phyloP scores from a whole-genome alignment of 1,140 invertebrate species.

The Saccostrea echinata region DNA sequence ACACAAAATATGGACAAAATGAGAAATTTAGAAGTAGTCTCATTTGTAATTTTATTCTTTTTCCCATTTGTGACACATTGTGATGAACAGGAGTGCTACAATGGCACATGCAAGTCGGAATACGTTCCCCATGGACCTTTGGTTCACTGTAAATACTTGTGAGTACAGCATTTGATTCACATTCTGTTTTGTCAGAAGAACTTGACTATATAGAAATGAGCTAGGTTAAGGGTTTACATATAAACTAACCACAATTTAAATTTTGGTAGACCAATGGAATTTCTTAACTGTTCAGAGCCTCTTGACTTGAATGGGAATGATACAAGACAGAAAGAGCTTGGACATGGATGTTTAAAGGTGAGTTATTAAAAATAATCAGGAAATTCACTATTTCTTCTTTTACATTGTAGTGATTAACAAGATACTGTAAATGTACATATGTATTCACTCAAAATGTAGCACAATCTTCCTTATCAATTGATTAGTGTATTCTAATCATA shows the following conservation, averaged over 20 bases:
- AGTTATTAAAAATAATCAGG: neutral
- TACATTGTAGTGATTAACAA: too few species aligned
- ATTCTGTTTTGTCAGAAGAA: neutral
- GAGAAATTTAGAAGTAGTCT: neutral
- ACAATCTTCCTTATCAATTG: too few species aligned
- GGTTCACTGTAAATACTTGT: constrained; percentile 47
- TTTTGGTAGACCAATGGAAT: constrained; percentile 89
- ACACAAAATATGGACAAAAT: neutral
- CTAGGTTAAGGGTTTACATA: too few species aligned
- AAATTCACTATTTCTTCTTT: too few species aligned
- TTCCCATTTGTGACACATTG: neutral
- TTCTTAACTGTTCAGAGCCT: constrained; percentile 93
- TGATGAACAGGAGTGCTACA: constrained; percentile 22
- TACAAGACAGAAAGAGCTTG: constrained; percentile 88
- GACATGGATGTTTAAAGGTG: constrained; percentile 92
- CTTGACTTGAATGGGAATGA: constrained; percentile 95
- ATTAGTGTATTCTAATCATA: too few species aligned
- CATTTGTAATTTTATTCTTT: neutral
- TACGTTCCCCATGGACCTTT: constrained; percentile 49
- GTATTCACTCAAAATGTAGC: too few species aligned
- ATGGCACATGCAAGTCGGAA: neutral
- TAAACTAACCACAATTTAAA: neutral
- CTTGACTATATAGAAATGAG: neutral
- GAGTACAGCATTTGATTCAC: neutral
- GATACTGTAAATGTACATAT: too few species aligned